phyloP scores from a whole-genome alignment of 2,797 vertebrate species.

The Tokudaia muenninki region DNA sequence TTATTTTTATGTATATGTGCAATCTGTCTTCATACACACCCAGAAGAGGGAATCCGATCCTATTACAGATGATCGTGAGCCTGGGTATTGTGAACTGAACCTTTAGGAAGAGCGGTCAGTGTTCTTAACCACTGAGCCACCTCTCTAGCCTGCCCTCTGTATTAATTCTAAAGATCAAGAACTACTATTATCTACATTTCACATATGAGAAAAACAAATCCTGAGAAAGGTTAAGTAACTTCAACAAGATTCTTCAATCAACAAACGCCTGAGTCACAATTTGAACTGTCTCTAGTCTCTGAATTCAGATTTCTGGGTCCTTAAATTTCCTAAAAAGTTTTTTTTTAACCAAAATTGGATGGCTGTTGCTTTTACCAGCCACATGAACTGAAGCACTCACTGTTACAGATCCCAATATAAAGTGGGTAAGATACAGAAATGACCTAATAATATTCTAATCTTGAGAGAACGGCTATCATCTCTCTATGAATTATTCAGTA shows the following conservation, averaged over 20 bases:
- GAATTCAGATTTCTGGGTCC: not conserved
- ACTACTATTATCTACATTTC: conserved; percentile 29
- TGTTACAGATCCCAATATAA: conserved; percentile 44
- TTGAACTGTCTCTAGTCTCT: not conserved
- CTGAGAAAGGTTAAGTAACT: not conserved
- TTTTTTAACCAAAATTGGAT: not conserved
- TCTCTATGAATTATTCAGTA: conserved; percentile 63
- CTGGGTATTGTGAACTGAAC: not conserved
- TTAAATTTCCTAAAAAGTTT: not conserved
- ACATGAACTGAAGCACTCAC: not conserved
- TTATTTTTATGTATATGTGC: not conserved
- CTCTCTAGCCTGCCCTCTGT: not conserved
- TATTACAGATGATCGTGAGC: not conserved
- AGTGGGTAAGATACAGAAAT: conserved; percentile 33
- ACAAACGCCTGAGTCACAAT: conserved; percentile 30
- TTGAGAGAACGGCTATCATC: conserved; percentile 46
- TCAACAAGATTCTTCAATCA: not conserved
- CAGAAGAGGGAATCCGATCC: not conserved
- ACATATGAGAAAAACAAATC: conserved; percentile 13
- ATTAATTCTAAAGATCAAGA: not conserved
- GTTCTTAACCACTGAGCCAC: not conserved
- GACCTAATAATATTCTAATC: conserved; percentile 46
- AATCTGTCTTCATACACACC: not conserved
- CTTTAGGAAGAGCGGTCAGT: not conserved
- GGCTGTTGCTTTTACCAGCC: not conserved